Evolutionary conservation across 2,113 vertebrate species (phyloP).

Genomic region (Melanocharis versteri): DNA sequence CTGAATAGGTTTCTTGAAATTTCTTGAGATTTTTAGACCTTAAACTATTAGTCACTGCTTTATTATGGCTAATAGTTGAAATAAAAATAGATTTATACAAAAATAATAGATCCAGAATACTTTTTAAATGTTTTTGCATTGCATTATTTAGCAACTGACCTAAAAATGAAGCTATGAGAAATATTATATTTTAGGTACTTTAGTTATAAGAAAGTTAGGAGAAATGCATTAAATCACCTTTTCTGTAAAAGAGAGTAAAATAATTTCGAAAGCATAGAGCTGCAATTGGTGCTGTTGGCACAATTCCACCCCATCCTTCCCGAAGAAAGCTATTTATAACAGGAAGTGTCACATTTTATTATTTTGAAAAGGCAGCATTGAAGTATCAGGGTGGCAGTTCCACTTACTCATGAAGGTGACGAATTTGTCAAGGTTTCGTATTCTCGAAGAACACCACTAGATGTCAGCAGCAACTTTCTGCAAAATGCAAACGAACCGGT

Average conservation of each 20-base stretch:
- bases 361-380: background rate
- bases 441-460: background rate
- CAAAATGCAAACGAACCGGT: accelerated
- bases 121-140: background rate
- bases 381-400: background rate
- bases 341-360: background rate
- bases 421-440: background rate
- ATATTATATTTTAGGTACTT: background rate
- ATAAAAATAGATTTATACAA: background rate
- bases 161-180: background rate
- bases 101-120: background rate
- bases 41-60: background rate
- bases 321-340: background rate
- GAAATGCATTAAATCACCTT: background rate
- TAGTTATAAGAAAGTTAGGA: background rate
- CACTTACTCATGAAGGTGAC: accelerated
- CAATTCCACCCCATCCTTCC: background rate
- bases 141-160: background rate
- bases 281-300: background rate
- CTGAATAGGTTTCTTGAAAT: background rate
- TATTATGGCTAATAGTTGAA: background rate
- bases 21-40: background rate
- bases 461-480: conserved; percentile 16
- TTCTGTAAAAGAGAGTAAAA: background rate
- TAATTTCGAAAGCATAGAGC: background rate